phyloP scores from a whole-genome alignment of 1,140 invertebrate species.

The Phenacoccus solenopsis region DNA sequence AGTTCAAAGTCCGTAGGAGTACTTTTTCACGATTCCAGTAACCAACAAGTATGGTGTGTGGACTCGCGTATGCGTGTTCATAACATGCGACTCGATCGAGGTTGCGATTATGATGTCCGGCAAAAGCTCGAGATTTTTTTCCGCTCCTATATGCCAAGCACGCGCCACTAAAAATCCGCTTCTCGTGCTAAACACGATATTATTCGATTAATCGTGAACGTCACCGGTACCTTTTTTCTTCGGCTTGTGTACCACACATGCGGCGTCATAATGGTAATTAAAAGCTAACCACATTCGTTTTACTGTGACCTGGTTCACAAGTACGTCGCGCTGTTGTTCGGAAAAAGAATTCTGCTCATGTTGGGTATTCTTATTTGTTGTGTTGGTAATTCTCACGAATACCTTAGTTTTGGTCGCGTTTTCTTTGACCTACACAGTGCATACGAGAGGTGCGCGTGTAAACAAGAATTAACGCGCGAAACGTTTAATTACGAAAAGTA shows the following conservation, averaged over 20 bases:
- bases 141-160: too few relatives aligned
- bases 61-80: too few relatives aligned
- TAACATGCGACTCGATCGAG: too few relatives aligned
- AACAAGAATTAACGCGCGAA: neutral
- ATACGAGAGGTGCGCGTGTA: too few relatives aligned
- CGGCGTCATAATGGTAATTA: neutral
- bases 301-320: neutral
- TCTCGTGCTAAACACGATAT: neutral
- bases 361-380: too few relatives aligned
- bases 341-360: neutral
- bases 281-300: neutral
- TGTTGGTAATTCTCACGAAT: neutral
- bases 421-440: neutral
- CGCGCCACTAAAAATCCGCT: too few relatives aligned
- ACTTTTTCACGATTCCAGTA: too few relatives aligned
- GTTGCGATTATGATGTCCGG: too few relatives aligned
- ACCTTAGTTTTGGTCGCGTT: neutral
- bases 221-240: neutral
- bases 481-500: neutral
- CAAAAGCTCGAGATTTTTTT: too few relatives aligned
- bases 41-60: too few relatives aligned
- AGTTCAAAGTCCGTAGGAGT: too few relatives aligned
- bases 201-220: neutral
- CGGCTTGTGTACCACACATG: neutral
- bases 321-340: neutral